Base-by-base conservation (phyloP, 2,113 vertebrate species). In the Rhagologus leucostigma region DNA sequence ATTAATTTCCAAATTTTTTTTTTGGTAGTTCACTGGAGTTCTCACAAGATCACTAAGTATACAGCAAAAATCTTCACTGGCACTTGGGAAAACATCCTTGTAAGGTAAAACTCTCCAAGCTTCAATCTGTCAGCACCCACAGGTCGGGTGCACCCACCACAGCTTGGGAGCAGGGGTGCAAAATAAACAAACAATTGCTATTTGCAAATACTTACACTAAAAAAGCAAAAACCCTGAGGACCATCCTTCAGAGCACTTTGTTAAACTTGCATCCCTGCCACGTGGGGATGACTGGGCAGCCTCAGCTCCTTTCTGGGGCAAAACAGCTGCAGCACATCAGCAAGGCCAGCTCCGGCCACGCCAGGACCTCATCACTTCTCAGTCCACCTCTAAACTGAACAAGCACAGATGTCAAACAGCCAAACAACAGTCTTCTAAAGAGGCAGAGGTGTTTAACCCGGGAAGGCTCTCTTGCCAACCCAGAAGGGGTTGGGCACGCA, bases 321-420 rank as follows among this genome's bases (percentile, higher is more conserved):
- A 35, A 64, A 11, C 57, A 71, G 52, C 87, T 56, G 73, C 69
- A 81, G 84, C 24, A 35, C 60, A 30, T 71, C 77, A 63, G 62
- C 35, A 30, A 17, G 44, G 75, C 29, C 91, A 79, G 4, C 76
- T 32, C 73, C 21, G 42, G 53, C 80, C 35, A 35, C 0, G 9
- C 21, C 90, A 86, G 52, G 6, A 74, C 37, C 67, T 81, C 62
- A 41, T 13, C 68, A 2, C 62, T 69, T 29, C 67, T 69, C 39
- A 22, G 21, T 27, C 50, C 55, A n/a, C 10, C 39, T 71, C 67
- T 19, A 47, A 75, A 37, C 18, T 6, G 24, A 33, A 35, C 33
- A 6, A 0, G 3, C 33, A 29, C 12, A 50, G 67, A 30, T 11
- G 27, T 11, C 57, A 82, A 60, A 47, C 0, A 26, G 11, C 44